Base-by-base conservation (phyloP, 2,113 vertebrate species). In the Oenanthe melanoleuca region DNA sequence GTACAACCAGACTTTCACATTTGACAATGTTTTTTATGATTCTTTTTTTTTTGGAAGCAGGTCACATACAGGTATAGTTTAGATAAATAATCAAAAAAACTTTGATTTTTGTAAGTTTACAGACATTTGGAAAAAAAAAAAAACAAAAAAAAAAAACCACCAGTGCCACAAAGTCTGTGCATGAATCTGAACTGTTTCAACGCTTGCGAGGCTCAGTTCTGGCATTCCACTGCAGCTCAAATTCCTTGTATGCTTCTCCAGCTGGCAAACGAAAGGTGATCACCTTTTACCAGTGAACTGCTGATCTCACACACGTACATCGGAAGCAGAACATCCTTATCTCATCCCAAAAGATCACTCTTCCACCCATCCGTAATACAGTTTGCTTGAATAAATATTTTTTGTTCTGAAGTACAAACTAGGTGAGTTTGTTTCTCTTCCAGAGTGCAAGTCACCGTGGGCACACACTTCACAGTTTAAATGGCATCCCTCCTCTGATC, bases 401-500 rank as follows among this genome's bases (percentile, higher is more conserved):
- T 67, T 64, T 52, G 80, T 88, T 92, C 74, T 50, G 31, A 49
- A 81, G 64, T 93, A 93, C 91, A 94, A 91, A 87, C 70, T 42
- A 79, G 83, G 79, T 3, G 37, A 80, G 65, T 60, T 80, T 84
- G 63, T 86, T 91, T 80, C 79, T 80, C 56, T 80, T 88, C 84
- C 79, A 95, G 71, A 95, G 89, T 37, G 78, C 94, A 93, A 91
- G 89, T 84, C 79, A 88, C 67, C 33, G 26, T 22, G 88, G 79
- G 52, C 45, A 53, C 61, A 63, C 50, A 15, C 50, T 70, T 83
- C 7, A 66, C 67, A 83, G 85, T 97, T 98, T 99, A 97, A 99
- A 98, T 1, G 98, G 99, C 97, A 98, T 97, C 63, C 97, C 98
- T 81, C 98, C 98, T 50, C 44, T 98, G 95, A 98, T 98, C 96